Evolutionary conservation across 2,113 vertebrate genomes (phyloP).

Genomic region (Pollimyrus isidori): DNA sequence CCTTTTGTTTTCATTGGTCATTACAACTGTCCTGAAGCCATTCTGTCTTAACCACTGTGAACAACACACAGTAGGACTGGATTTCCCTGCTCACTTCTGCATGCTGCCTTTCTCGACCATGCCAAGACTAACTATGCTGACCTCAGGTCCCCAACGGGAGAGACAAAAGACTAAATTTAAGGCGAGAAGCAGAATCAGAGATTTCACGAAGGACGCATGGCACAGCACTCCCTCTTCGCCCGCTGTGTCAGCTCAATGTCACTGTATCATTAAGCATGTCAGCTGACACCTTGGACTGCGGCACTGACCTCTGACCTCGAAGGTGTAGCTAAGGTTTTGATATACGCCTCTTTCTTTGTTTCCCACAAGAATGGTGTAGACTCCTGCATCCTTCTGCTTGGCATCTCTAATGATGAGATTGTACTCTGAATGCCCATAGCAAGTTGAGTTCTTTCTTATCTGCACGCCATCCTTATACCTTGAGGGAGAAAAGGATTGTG

Average conservation of each 20-base stretch:
- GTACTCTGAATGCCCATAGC: conserved; percentile 56
- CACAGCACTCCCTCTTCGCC: background rate
- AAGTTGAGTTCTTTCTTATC: conserved; percentile 64
- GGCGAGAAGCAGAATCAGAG: background rate
- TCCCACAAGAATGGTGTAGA: conserved; percentile 69
- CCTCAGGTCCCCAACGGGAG: background rate
- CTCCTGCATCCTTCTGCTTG: conserved; percentile 64
- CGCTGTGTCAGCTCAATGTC: background rate
- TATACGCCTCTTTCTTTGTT: conserved; percentile 53
- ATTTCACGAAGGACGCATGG: conserved; percentile 49
- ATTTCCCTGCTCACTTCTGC: background rate
- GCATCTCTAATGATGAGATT: conserved; percentile 64
- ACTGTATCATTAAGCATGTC: conserved; percentile 31
- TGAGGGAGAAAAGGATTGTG: conserved; percentile 13
- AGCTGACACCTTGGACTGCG: background rate
- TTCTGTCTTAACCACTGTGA: background rate
- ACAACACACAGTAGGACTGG: background rate
- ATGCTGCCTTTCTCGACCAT: background rate
- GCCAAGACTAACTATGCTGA: background rate
- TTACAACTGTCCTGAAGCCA: background rate
- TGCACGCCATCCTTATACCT: conserved; percentile 78
- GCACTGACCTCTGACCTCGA: conserved; percentile 67
- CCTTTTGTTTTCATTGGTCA: background rate
- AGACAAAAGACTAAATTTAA: background rate
- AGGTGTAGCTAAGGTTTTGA: conserved; percentile 68